Base-by-base conservation (phyloP, 2,888 invertebrate species). In the Habroteleia sp. region DNA sequence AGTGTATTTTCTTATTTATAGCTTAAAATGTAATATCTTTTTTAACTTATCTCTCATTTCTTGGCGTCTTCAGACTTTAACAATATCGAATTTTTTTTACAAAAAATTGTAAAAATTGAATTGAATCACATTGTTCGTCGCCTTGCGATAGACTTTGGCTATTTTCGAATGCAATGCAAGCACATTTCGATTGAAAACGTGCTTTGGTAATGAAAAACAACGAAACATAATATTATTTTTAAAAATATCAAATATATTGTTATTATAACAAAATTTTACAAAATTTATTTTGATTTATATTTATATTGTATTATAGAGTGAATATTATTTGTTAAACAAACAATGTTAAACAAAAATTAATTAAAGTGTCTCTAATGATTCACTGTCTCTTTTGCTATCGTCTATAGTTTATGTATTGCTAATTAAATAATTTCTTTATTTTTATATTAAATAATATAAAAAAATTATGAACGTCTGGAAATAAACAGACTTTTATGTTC, bases 121-220 rank as follows among this genome's bases (percentile, higher is more conserved):
- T 73, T 66, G 73, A 66, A 73, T 73, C 31, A 56, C 60, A 66
- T 73, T 72, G 72, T 72, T 72, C 72, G 65, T 65, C 58, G 65
- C 65, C 52, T 42, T 44, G 27, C 60, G 27, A 73, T 66, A 48
- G 65, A 65, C 72, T 73, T 63, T 31, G 41, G 39, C 46, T 66
- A 52, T 58, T 73, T 73, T 56, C 37, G 52, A 60, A 60, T 60
- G 73, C 58, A 46, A 42, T 50, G 73, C 73, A 56, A 73, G 65
- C 52, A 41, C 50, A 39, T 29, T 58, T 42, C 58, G 46, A 73
- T 73, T 65, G 73, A 73, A 73, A 73, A 73, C 73, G 73, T 73
- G 73, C 65, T 25, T 44, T 56, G 62, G 35, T 48, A 48, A 56
- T 63, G 46, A 20, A 56, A 48, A 63, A 46, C 54, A 54, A 56